A percentile compares a stretch with the other conserved stretches of the same genome.
Evolutionary conservation across 1,140 invertebrate species (phyloP).

Genomic region (Wasmannia auropunctata): DNA sequence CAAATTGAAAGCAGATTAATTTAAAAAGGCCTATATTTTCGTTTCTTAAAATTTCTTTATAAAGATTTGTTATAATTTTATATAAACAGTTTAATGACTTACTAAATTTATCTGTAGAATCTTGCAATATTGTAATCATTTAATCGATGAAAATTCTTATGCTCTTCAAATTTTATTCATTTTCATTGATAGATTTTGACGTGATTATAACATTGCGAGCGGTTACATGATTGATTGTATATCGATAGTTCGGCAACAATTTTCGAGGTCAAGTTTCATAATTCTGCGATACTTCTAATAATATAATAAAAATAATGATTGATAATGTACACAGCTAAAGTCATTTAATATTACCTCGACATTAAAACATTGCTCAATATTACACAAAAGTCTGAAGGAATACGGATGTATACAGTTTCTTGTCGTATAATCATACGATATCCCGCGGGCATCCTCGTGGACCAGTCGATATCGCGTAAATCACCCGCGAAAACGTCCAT

Average conservation of each 20-base stretch:
- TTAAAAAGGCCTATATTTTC: not conserved
- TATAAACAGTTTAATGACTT: not conserved
- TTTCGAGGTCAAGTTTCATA: not conserved
- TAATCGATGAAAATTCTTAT: not conserved
- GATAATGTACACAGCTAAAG: not conserved
- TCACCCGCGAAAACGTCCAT: conserved; percentile 38
- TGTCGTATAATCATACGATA: not conserved
- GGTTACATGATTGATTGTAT: not conserved
- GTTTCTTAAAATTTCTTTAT: not conserved
- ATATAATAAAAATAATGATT: conserved; percentile 12
- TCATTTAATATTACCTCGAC: not conserved
- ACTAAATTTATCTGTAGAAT: not conserved
- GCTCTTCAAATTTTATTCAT: not conserved
- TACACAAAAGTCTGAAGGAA: not conserved
- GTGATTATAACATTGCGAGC: not conserved
- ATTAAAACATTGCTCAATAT: not conserved
- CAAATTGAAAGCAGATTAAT: not conserved
- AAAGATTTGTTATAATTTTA: not conserved
- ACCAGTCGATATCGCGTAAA: conserved; percentile 51
- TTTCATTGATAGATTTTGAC: not conserved
- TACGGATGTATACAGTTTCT: not conserved
- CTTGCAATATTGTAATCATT: not conserved
- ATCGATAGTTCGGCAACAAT: not conserved
- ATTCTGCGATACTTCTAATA: not conserved
- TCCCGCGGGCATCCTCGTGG: not conserved